Percentiles rank a stretch among this genome's conserved stretches.
Evolutionary conservation across 2,797 vertebrate genomes (phyloP).

Genomic region (Epinephelus coioides): DNA sequence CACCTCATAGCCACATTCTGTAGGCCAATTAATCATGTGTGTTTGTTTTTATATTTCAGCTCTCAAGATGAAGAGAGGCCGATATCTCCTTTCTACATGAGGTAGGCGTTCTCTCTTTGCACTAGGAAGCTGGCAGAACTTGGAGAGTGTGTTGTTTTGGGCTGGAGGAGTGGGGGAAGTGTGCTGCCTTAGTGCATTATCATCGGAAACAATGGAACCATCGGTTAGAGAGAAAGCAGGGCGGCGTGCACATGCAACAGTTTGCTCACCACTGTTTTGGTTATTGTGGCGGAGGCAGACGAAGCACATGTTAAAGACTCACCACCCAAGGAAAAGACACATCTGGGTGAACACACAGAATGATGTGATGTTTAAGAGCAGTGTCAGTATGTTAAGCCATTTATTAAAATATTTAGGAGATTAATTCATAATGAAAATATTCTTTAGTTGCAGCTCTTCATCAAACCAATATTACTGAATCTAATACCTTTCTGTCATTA

Average conservation of each 20-base stretch:
- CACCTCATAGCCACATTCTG: conserved; percentile 28
- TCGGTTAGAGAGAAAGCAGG: conserved; percentile 43
- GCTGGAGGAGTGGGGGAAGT: conserved; percentile 55
- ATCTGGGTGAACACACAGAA: conserved; percentile 3
- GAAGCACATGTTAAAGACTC: conserved; percentile 27
- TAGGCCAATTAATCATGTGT: conserved; percentile 43
- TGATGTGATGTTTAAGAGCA: background rate
- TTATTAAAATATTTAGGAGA: background rate
- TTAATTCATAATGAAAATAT: background rate
- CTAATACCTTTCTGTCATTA: background rate
- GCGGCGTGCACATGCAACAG: conserved; percentile 61
- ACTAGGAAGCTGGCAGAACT: conserved; percentile 16
- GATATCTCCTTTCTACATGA: conserved; percentile 94
- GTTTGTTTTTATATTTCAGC: conserved; percentile 84
- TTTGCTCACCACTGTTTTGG: conserved; percentile 43
- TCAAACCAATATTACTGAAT: background rate
- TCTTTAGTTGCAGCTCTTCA: background rate
- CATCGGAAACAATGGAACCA: conserved; percentile 68
- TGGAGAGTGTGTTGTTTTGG: conserved; percentile 62
- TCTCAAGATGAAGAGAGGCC: conserved; percentile 92
- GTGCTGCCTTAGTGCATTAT: conserved; percentile 62
- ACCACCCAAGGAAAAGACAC: background rate
- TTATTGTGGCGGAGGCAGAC: conserved; percentile 21
- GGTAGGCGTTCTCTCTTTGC: conserved; percentile 82
- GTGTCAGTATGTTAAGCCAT: too few relatives aligned